Evolutionary conservation across 2,888 invertebrate species (phyloP).

Genomic region (Odontocolon sp.): DNA sequence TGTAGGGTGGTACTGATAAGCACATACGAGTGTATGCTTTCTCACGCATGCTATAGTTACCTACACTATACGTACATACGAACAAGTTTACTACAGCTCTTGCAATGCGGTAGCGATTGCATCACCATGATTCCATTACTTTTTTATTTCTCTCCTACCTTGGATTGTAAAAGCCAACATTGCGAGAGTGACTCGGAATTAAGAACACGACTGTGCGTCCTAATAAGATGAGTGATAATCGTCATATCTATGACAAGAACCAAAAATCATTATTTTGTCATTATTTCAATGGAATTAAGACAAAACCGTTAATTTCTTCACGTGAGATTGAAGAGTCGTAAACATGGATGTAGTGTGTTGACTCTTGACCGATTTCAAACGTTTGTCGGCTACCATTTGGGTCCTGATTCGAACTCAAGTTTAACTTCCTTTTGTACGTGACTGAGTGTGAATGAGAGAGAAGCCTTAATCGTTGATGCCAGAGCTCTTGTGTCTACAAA

Average conservation of each 20-base stretch:
- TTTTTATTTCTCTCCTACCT: conserved; percentile 29
- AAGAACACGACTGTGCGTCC: conserved; percentile 41
- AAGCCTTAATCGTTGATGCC: conserved; percentile 46
- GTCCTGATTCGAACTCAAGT: background rate
- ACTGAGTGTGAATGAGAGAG: conserved; percentile 5
- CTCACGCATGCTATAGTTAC: conserved; percentile 30
- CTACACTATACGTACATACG: background rate
- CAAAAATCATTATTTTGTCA: background rate
- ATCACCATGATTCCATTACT: conserved; percentile 52
- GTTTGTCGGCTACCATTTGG: conserved; percentile 5
- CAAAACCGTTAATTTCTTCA: too few species aligned
- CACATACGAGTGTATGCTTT: conserved; percentile 38
- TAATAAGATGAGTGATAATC: conserved; percentile 43
- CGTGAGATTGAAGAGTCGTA: background rate
- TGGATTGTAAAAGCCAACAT: conserved; percentile 51
- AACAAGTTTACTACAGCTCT: conserved; percentile 6
- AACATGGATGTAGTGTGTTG: background rate
- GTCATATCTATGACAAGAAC: background rate
- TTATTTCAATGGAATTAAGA: background rate
- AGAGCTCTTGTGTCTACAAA: conserved; percentile 49
- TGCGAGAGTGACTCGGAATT: conserved; percentile 45
- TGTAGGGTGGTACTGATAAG: conserved; percentile 50
- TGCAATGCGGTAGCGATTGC: background rate
- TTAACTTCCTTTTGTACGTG: conserved; percentile 40
- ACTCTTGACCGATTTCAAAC: background rate